phyloP scores from a whole-genome alignment of 2,797 vertebrate genomes.

The Spondyliosoma cantharus region DNA sequence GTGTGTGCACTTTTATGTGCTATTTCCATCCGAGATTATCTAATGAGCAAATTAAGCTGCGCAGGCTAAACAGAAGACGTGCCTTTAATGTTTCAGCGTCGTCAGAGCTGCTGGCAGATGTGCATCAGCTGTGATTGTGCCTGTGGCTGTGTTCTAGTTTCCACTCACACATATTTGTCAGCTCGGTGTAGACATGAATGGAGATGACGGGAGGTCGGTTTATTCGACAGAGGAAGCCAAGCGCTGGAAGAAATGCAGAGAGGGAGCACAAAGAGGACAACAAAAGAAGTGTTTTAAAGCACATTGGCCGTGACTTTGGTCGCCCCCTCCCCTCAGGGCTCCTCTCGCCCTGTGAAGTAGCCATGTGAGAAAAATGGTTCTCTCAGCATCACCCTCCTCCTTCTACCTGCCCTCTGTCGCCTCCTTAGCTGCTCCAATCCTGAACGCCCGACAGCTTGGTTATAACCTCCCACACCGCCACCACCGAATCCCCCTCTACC shows the following conservation, averaged over 20 bases:
- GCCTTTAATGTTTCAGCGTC: slow-evolving; percentile 18
- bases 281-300: slow-evolving; percentile 4
- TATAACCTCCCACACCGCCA: slow-evolving; percentile 44
- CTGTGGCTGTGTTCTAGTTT: slow-evolving; percentile 55
- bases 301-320: slow-evolving; percentile 43
- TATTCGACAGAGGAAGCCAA: background rate
- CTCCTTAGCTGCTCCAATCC: slow-evolving; percentile 44
- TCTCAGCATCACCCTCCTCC: slow-evolving; percentile 36
- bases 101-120: slow-evolving; percentile 45
- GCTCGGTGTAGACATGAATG: slow-evolving; percentile 15
- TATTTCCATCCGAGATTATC: slow-evolving; percentile 53
- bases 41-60: slow-evolving; percentile 62
- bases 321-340: slow-evolving; percentile 13
- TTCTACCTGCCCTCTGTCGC: slow-evolving; percentile 1
- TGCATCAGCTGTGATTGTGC: slow-evolving; percentile 41
- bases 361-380: slow-evolving; percentile 57
- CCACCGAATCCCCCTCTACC: background rate
- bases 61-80: slow-evolving; percentile 17
- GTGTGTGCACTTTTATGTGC: slow-evolving; percentile 36
- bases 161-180: slow-evolving; percentile 24
- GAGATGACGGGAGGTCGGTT: slow-evolving; percentile 19
- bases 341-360: slow-evolving; percentile 28
- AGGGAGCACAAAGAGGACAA: background rate
- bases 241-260: background rate
- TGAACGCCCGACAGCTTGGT: slow-evolving; percentile 42